phyloP scores from a whole-genome alignment of 2,888 invertebrate species.

The Andrena hattorfiana region DNA sequence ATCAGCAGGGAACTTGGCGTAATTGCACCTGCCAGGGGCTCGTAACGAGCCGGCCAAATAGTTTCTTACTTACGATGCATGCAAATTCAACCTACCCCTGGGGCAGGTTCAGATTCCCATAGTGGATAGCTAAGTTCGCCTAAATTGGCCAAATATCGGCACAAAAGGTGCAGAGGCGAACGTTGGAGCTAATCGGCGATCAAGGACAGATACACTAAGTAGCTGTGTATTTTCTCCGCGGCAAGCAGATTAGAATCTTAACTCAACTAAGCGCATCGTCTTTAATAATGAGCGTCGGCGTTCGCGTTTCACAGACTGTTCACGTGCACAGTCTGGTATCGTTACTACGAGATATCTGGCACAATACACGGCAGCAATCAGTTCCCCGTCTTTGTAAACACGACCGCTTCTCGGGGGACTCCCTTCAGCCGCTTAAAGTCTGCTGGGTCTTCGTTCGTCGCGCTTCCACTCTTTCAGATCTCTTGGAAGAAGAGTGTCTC shows the following conservation, averaged over 20 bases:
- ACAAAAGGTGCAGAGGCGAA: neutral
- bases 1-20: neutral
- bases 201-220: neutral
- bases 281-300: constrained; percentile 35
- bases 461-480: neutral
- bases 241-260: neutral
- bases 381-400: neutral
- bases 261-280: neutral
- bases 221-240: neutral
- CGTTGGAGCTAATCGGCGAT: neutral
- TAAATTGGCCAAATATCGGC: neutral
- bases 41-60: constrained; percentile 6
- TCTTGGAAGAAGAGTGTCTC: neutral
- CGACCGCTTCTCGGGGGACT: no score
- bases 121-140: neutral
- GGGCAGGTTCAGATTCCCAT: neutral
- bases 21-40: constrained; percentile 1
- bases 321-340: constrained; percentile 33
- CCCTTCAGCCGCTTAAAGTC: no score
- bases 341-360: constrained; percentile 18
- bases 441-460: no score
- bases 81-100: neutral
- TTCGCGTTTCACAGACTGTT: constrained; percentile 38
- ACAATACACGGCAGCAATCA: constrained; percentile 3
- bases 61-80: constrained; percentile 2